Base-by-base conservation (phyloP, 64 coral and sea anemone genomes). In the Montipora capricornis region DNA sequence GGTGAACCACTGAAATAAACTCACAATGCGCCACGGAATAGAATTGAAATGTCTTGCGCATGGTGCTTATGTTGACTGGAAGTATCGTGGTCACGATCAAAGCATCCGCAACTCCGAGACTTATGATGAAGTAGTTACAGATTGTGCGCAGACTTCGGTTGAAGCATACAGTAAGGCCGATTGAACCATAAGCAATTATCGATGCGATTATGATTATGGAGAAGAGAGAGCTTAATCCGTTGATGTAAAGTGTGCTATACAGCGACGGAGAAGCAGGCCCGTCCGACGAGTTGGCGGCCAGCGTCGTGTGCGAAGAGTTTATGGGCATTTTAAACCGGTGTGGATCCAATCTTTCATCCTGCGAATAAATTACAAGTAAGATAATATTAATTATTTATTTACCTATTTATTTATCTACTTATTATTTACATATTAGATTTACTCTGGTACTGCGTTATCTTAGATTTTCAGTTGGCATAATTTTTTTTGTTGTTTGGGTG, bases 81-180 rank as follows among this genome's bases (percentile, higher is more conserved):
- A 96, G 24, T 6, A 96, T 82, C 3, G 89, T 91, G 20, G 81
- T 87, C 0, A 92, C 75, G 6, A 96, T 94, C 19, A 96, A 61
- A 1, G 64, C 60, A 50, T 96, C 95, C 0, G 95, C 95, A 12
- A 94, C 8, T 44, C 91, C 95, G 64, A 96, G 91, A 22, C 95
- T 96, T 17, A 96, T 62, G n/a, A 96, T 96, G 24, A 96, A 96
- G 71, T 66, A 96, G 68, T 96, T 96, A 76, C 95, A 96, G 29
- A 87, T 96, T 10, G 71, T 94, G 84, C 95, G 61, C 12, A 96
- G 75, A 8, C 52, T 76, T 1, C 84, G 80, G 52, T 94, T 94
- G 2, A 89, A 17, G 49, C 75, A 94, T 48, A 94, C 87, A 17
- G 85, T 80, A 16, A 82, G 29, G 13, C 74, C 74, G 49, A 94